Base-by-base conservation (phyloP, 1,140 invertebrate species). In the Onthophagus taurus region DNA sequence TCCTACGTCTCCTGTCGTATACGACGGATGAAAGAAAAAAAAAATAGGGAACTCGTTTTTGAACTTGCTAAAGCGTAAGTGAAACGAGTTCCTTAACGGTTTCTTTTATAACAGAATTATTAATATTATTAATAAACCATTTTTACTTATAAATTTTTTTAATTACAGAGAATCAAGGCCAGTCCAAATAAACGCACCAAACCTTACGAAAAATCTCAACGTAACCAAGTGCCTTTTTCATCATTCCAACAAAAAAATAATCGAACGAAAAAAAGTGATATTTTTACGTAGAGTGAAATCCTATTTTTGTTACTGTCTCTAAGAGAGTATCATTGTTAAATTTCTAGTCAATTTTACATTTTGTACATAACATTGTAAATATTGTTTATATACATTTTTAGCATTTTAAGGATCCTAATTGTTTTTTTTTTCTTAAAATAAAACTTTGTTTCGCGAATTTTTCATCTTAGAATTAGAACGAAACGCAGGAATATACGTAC, bases 201-300 rank as follows among this genome's bases (percentile, higher is more conserved):
- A 48, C 31, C 46, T 45, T 42, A 48, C 37, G 42, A 49, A 30
- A 34, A 34, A 21, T 38, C 17, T 47, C 35, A 44, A 31, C 39
- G 35, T 37, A 51, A 47, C 31, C 44, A 44, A 58, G 59, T 61
- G 59, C 59, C 59, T 61, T 59, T 42, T 55, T 46, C 46, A 53
- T 57, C 52, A 45, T 45, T 45, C 52, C 52, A 44, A n/a, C n/a
- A n/a, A n/a, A n/a, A n/a, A n/a, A n/a, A n/a, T n/a, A n/a, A n/a
- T n/a, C n/a, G n/a, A n/a, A n/a, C n/a, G n/a, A n/a, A n/a, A n/a
- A n/a, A n/a, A n/a, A n/a, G n/a, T n/a, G n/a, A n/a, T n/a, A n/a
- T n/a, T n/a, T n/a, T n/a, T n/a, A n/a, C n/a, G n/a, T n/a, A 48
- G 43, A 57, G 47, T 57, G 50, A 57, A 54, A 35, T 31, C 49